These are phyloP conservation scores for Neosilurus hyrtlii DNA, from an alignment of 2,797 vertebrate species.

Conservation along the genomic window DNA sequence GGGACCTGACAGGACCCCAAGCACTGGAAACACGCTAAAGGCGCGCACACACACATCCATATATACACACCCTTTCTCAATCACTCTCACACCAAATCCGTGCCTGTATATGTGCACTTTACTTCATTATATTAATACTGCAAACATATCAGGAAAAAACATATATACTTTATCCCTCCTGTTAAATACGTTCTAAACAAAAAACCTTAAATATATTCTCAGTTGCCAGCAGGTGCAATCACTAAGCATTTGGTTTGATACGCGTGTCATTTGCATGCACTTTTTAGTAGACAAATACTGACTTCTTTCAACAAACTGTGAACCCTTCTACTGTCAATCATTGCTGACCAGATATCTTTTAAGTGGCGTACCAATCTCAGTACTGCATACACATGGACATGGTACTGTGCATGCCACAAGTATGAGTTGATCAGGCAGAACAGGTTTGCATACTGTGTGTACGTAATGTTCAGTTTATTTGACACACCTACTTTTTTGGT, in stretches of 20 bases:
- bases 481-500: neutral
- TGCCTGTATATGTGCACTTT: neutral
- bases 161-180: too few species aligned
- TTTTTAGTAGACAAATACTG: neutral
- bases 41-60: neutral
- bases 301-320: neutral
- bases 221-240: neutral
- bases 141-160: neutral
- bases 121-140: neutral
- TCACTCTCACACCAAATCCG: too few species aligned
- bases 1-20: neutral
- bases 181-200: neutral
- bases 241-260: neutral
- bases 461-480: slow-evolving; percentile 6
- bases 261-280: neutral
- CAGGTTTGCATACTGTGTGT: slow-evolving; percentile 21
- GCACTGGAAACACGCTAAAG: neutral
- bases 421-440: slow-evolving; percentile 24
- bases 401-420: neutral
- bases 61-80: too few species aligned
- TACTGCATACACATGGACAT: neutral
- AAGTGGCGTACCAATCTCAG: neutral
- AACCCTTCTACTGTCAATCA: neutral
- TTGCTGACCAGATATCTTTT: neutral
- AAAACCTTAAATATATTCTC: neutral